Evolutionary conservation across 2,888 invertebrate species (phyloP), one percentile per base, ranked within the genome.

Genomic region (Harpagoxenus sublaevis): DNA sequence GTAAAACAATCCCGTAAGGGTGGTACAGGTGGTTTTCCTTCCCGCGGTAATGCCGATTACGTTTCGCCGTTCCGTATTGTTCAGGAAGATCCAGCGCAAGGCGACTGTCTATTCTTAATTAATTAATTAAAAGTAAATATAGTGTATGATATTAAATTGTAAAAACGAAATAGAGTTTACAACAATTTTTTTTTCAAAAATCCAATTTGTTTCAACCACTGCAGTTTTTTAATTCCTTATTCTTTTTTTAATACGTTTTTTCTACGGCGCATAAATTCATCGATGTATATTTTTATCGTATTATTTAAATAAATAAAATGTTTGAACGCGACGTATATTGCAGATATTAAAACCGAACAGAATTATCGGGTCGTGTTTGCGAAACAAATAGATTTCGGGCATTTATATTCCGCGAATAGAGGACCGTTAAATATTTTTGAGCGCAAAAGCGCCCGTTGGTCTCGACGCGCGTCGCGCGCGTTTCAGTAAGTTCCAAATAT

Each of bases 11-110:
- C 55, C 65, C 55, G 31, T 73, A 60, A 74, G 35, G 35, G 35
- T 35, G 35, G 77, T 65, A 74, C 81, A 86, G 82, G 81, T 85
- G 77, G 74, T 85, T 82, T 84, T 42, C 31, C 71, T 48, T 45
- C n/a, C 28, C 15, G 51, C 35, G 51, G 15, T 62, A 35, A 53
- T 28, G 42, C 68, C 48, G 66, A 66, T 77, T 66, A 65, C 42
- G 39, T 77, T 62, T 53, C 42, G 23, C 28, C n/a, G 28, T 12
- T 45, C n/a, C 28, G 31, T 18, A 48, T 68, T 8, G 15, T 57
- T 53, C 18, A 15, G 1, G 28, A 53, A 28, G 28, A 42, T 8
- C 9, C 1, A 39, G 31, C 15, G n/a, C 8, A 6, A 15, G 10
- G 10, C 18, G 45, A 35, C 35, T 35, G 12, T 18, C 4, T 31